Evolutionary conservation across 2,888 invertebrate genomes (phyloP).

Genomic region (Tribolium freemani): DNA sequence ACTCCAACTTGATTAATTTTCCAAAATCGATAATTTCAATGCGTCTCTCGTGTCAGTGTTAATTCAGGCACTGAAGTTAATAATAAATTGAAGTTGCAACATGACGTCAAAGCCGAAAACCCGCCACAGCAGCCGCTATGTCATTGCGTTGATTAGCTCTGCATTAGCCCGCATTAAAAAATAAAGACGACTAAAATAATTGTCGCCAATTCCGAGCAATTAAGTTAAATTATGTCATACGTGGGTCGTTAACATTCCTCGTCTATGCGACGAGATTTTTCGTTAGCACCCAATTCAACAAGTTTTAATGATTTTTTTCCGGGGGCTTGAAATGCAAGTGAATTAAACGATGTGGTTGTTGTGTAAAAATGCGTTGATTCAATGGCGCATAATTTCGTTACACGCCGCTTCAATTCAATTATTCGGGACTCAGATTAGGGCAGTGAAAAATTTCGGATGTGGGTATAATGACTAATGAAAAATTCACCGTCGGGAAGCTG

Average conservation of each 20-base stretch:
- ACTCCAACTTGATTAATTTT: not conserved
- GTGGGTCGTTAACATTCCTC: slow-evolving; percentile 6
- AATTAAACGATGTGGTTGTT: slow-evolving; percentile 22
- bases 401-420: slow-evolving; percentile 33
- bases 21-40: not conserved
- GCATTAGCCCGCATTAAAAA: not conserved
- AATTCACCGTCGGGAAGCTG: not conserved
- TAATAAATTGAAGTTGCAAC: slow-evolving; percentile 4
- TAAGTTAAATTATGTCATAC: slow-evolving; percentile 8
- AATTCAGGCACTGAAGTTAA: slow-evolving; percentile 19
- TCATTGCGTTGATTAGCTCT: not conserved
- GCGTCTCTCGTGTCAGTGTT: not conserved
- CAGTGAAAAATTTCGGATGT: slow-evolving; percentile 15
- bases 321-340: slow-evolving; percentile 17
- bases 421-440: slow-evolving; percentile 15
- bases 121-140: not conserved
- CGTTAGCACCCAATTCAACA: not conserved
- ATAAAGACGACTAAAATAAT: slow-evolving; percentile 1
- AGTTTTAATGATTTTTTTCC: slow-evolving; percentile 1
- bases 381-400: slow-evolving; percentile 22
- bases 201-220: slow-evolving; percentile 20
- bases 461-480: slow-evolving; percentile 11
- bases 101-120: not conserved
- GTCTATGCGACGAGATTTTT: not conserved
- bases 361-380: slow-evolving; percentile 27